Percentiles rank a stretch among this genome's conserved stretches.
These are phyloP conservation scores for Crypturellus undulatus DNA, from an alignment of 2,113 vertebrate genomes.

Conservation along the genomic window DNA sequence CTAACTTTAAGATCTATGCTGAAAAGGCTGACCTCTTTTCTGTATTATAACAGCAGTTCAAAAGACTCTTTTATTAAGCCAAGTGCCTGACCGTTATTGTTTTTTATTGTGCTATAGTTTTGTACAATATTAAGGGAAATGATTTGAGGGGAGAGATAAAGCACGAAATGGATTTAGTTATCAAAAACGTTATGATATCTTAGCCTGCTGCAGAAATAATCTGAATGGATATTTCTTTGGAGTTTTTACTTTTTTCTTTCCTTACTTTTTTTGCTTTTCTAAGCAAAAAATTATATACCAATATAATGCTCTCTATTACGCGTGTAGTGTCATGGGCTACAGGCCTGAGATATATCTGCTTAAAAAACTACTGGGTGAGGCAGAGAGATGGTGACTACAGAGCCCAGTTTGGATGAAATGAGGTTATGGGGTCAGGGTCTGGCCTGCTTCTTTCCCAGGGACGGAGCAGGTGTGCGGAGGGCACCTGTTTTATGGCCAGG, in stretches of 20 bases:
- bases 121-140: slow-evolving; percentile 53
- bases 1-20: slow-evolving; percentile 58
- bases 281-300: background rate
- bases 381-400: background rate
- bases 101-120: slow-evolving; percentile 65
- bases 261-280: background rate
- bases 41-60: slow-evolving; percentile 32
- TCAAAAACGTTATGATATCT: slow-evolving; percentile 42
- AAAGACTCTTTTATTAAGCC: slow-evolving; percentile 53
- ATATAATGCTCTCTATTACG: background rate
- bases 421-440: background rate
- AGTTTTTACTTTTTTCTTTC: background rate
- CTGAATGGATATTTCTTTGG: background rate
- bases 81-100: slow-evolving; percentile 29
- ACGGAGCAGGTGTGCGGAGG: background rate
- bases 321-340: background rate
- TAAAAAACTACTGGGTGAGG: background rate
- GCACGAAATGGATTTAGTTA: slow-evolving; percentile 64
- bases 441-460: background rate
- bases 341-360: background rate
- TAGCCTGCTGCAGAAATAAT: background rate
- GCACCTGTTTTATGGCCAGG: background rate
- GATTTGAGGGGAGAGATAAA: slow-evolving; percentile 31
- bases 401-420: background rate
- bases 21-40: slow-evolving; percentile 16